Evolutionary conservation across 2,797 vertebrate genomes (phyloP), one percentile per base, ranked within the genome.

Genomic region (Anguilla megastoma): DNA sequence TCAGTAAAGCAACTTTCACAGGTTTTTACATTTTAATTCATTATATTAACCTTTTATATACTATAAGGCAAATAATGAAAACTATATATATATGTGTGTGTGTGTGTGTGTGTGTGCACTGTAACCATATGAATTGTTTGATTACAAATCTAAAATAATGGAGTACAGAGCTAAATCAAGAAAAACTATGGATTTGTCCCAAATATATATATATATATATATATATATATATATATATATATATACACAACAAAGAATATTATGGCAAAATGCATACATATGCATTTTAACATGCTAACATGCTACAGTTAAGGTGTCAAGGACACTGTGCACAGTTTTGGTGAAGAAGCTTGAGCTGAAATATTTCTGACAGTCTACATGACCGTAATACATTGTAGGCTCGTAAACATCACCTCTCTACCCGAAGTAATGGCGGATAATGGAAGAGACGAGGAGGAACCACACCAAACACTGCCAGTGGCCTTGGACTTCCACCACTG

Each of bases 351-450:
- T 50, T 41, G 9, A 4, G 60, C 58, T 41, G 3, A 30, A 85
- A 41, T 63, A 63, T 45, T 86, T 45, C 58, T 86, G 60, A 16
- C 58, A 2, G 1, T 18, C 45, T 30, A 45, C 48, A 24, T 4
- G 18, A 56, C 82, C 18, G 80, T 85, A 84, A 85, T 88, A 52
- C 36, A 85, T 54, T 82, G 21, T 74, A 30, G 24, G 48, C 63
- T 88, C 33, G 7, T 88, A 88, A 88, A 88, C 30, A 14, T 88
- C 36, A 88, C 60, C 50, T 27, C 18, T 14, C 50, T 16, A 14
- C 82, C 87, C 87, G 76, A 52, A 85, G 87, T 56, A 52, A 56
- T 41, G 87, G 83, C 9, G 21, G 63, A 84, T 88, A 88, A 88
- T 85, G 82, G 86, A 60, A 0, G 33, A 58, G 33, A 85, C 9